Percentiles rank a stretch among this genome's conserved stretches.
phyloP scores from a whole-genome alignment of 35 echinoderm and acorn worm genomes.

The Ophioderma brevispina region DNA sequence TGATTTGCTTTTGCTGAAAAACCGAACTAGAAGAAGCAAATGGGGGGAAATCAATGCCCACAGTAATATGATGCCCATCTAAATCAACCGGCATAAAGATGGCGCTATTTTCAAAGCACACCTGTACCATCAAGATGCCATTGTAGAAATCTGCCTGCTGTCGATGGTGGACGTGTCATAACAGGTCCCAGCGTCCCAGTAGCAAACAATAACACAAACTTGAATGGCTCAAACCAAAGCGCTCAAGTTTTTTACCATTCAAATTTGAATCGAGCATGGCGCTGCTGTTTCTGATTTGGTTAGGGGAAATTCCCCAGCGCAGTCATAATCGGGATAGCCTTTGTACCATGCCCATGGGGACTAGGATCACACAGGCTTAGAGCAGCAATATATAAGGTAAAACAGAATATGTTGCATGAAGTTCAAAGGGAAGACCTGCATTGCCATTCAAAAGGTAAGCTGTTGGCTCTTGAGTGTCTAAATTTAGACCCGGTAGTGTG shows the following conservation, averaged over 20 bases:
- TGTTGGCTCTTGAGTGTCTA: not conserved
- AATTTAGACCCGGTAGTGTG: not conserved
- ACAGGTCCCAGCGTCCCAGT: not conserved
- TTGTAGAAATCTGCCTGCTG: not conserved
- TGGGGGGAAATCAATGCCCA: not conserved
- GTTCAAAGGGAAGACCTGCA: not conserved
- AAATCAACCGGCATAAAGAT: not conserved
- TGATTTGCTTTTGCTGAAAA: not conserved
- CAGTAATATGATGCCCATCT: not conserved
- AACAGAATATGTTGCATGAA: not conserved
- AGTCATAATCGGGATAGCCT: not conserved
- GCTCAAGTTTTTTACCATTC: not conserved
- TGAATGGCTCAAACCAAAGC: not conserved
- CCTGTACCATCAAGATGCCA: too few relatives aligned
- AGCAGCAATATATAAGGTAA: too few relatives aligned
- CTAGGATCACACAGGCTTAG: not conserved
- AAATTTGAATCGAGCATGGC: not conserved
- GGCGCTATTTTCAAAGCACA: not conserved
- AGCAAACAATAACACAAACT: slow-evolving; percentile 2
- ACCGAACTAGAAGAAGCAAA: not conserved
- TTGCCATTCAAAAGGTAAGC: not conserved
- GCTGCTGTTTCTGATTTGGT: not conserved
- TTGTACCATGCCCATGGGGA: too few relatives aligned
- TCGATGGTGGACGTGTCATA: not conserved
- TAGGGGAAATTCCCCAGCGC: not conserved